Conservation (phyloP, 2,888 invertebrate genomes). For the Lydus trimaculatus region DNA sequence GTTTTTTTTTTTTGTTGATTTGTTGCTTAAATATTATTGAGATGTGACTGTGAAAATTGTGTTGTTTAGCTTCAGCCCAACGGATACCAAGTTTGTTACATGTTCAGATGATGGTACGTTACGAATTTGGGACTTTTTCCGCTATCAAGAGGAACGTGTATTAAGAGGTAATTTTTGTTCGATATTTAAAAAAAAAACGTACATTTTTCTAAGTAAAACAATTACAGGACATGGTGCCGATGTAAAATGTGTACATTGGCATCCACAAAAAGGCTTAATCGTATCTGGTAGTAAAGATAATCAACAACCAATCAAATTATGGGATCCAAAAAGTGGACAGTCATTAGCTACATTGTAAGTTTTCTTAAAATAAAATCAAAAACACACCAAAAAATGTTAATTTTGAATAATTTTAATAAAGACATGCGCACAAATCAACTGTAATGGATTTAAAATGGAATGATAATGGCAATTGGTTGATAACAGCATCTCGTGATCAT, state of each 20-base stretch:
- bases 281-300: conserved; percentile 99
- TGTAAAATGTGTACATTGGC: conserved; percentile 99
- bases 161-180: conserved; percentile 72
- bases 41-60: conserved; percentile 33
- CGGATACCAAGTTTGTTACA: conserved; percentile 98
- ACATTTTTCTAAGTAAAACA: no score
- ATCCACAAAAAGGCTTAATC: conserved; percentile 95
- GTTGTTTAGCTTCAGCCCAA: conserved; percentile 91
- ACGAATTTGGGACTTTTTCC: conserved; percentile 98
- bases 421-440: conserved; percentile 98
- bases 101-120: conserved; percentile 99
- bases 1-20: background rate
- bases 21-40: conserved; percentile 12
- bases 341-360: conserved; percentile 92
- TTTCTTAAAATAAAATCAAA: conserved; percentile 11
- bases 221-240: conserved; percentile 92
- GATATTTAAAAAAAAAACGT: background rate
- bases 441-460: conserved; percentile 99
- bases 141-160: conserved; percentile 95
- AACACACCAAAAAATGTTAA: background rate
- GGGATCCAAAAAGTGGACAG: conserved; percentile 98
- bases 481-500: conserved; percentile 98
- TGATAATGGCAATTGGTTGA: conserved; percentile 98
- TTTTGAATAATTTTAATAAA: conserved; percentile 50
- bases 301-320: conserved; percentile 98